phyloP scores from a whole-genome alignment of 2,888 invertebrate genomes.

The Norana najaformis region DNA sequence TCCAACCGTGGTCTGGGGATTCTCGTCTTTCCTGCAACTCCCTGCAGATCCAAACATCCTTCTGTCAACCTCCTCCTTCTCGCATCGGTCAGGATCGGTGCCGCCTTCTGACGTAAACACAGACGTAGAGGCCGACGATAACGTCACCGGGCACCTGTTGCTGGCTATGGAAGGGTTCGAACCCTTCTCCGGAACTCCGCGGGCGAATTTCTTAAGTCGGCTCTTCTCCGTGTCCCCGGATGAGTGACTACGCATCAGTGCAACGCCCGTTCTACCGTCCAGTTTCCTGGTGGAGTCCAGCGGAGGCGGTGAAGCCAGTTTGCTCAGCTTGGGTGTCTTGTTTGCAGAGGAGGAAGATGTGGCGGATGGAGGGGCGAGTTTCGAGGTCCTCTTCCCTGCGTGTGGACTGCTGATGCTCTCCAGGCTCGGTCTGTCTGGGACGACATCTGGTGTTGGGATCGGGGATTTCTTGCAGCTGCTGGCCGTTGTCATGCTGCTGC shows the following conservation, averaged over 20 bases:
- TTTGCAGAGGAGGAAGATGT: not conserved
- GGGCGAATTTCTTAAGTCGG: not conserved
- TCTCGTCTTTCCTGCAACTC: not conserved
- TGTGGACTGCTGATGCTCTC: not conserved
- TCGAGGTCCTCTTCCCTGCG: not conserved
- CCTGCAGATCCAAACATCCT: not conserved
- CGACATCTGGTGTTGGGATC: not conserved
- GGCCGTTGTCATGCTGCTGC: not conserved
- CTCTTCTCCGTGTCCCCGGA: not conserved
- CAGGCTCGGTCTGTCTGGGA: not conserved
- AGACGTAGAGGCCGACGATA: not conserved
- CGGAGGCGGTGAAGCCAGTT: conserved; percentile 13
- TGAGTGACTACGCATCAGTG: not conserved
- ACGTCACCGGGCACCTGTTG: not conserved
- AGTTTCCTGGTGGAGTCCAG: not conserved
- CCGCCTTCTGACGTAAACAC: not conserved
- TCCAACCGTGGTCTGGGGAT: not conserved
- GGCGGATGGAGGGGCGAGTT: not conserved
- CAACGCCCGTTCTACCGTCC: not conserved
- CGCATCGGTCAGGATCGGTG: not conserved
- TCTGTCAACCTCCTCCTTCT: not conserved
- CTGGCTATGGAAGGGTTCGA: not conserved
- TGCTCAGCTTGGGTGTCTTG: not conserved
- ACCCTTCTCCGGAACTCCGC: conserved; percentile 13
- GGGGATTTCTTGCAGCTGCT: not conserved